Evolutionary conservation across 2,113 vertebrate species (phyloP).

Genomic region (Notechis scutatus): DNA sequence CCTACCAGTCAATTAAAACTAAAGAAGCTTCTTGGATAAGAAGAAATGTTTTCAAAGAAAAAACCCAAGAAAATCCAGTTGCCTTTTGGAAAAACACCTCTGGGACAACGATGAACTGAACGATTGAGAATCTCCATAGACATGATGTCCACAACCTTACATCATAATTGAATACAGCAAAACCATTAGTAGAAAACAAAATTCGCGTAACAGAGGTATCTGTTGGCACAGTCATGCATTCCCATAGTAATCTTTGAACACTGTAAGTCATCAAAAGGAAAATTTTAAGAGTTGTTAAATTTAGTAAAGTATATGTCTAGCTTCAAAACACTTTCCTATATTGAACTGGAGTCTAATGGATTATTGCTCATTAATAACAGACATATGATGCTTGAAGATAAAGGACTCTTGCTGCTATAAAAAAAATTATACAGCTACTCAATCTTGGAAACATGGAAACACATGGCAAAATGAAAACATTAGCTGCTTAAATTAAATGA

Average conservation of each 20-base stretch:
- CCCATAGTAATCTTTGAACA: not conserved
- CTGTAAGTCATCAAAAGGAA: not conserved
- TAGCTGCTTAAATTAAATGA: not conserved
- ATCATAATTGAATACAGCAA: not conserved
- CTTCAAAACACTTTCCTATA: not conserved
- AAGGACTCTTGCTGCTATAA: not conserved
- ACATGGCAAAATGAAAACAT: not conserved
- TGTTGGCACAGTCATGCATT: not conserved
- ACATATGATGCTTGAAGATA: not conserved
- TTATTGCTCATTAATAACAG: not conserved
- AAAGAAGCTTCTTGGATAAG: not conserved
- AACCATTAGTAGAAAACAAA: not conserved
- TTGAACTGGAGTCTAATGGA: not conserved
- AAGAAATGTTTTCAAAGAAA: not conserved
- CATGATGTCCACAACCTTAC: not conserved
- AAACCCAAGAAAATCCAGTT: not conserved
- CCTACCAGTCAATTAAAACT: not conserved
- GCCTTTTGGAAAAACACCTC: not conserved
- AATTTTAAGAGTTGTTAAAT: not conserved
- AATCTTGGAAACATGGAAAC: not conserved
- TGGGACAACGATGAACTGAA: not conserved
- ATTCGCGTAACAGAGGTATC: not conserved
- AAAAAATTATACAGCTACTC: not conserved
- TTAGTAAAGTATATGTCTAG: not conserved
- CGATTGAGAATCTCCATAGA: not conserved